Percentiles rank a stretch among this genome's conserved stretches.
Conservation (phyloP, 2,888 invertebrate genomes). For the Masnerella sp. region DNA sequence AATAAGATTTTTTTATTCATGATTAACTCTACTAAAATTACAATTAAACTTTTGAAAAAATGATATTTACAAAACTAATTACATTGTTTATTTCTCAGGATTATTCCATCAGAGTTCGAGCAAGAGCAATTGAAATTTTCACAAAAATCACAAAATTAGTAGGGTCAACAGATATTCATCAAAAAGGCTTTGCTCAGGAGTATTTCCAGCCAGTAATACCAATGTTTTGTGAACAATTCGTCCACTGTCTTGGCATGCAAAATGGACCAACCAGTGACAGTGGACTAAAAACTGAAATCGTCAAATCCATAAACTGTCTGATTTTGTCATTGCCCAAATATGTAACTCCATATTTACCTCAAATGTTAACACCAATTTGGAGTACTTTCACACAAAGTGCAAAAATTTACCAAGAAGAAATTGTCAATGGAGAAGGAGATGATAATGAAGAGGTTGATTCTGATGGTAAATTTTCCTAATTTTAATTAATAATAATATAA, state of each 20-base stretch:
- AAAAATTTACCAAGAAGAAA: slow-evolving; percentile 82
- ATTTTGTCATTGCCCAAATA: slow-evolving; percentile 82
- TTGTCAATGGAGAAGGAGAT: slow-evolving; percentile 80
- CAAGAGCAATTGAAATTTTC: slow-evolving; percentile 84
- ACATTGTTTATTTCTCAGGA: slow-evolving; percentile 76
- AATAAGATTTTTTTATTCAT: too few relatives aligned
- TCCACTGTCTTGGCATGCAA: slow-evolving; percentile 80
- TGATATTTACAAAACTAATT: too few relatives aligned
- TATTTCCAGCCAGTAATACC: slow-evolving; percentile 84
- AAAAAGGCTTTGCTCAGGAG: slow-evolving; percentile 80
- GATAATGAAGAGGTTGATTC: slow-evolving; percentile 81
- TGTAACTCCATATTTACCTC: slow-evolving; percentile 81
- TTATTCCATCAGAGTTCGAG: slow-evolving; percentile 81
- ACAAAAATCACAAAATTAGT: slow-evolving; percentile 81
- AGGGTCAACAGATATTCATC: slow-evolving; percentile 78
- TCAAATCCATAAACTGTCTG: slow-evolving; percentile 82
- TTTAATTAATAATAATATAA: too few relatives aligned
- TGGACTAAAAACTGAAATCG: slow-evolving; percentile 82
- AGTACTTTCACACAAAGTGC: slow-evolving; percentile 83
- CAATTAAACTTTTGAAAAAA: too few relatives aligned
- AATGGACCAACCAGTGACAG: slow-evolving; percentile 80
- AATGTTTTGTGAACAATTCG: slow-evolving; percentile 83
- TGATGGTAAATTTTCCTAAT: slow-evolving; percentile 78
- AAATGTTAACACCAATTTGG: slow-evolving; percentile 84
- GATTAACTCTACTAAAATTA: too few relatives aligned